A percentile compares a stretch with the other conserved stretches of the same genome.
Conservation (phyloP, 92 coral and sea anemone species). For the Epizoanthus rinbou region DNA sequence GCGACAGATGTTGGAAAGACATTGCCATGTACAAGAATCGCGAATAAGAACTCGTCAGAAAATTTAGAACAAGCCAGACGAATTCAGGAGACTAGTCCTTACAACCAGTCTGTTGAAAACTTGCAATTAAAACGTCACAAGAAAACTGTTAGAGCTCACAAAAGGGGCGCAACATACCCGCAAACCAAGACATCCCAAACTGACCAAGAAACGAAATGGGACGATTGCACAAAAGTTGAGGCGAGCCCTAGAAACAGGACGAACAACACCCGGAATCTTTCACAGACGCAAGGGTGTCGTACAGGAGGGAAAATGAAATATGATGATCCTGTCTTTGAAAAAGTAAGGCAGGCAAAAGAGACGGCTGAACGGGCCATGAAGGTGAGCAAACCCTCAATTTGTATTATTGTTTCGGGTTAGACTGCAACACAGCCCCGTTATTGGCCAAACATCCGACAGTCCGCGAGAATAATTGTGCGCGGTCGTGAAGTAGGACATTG, state of each 20-base stretch:
- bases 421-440: no score
- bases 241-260: conserved; percentile 27
- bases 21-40: background rate
- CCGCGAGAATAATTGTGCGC: no score
- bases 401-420: background rate
- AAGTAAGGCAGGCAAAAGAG: conserved; percentile 84
- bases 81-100: conserved; percentile 60
- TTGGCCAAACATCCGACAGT: no score
- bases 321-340: conserved; percentile 84
- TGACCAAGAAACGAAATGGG: conserved; percentile 59
- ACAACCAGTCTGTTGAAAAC: conserved; percentile 73
- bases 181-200: conserved; percentile 38
- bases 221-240: conserved; percentile 63
- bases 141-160: conserved; percentile 41
- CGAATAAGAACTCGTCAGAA: conserved; percentile 14
- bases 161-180: conserved; percentile 66
- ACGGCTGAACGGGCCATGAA: conserved; percentile 86
- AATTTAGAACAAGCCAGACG: conserved; percentile 22
- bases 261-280: conserved; percentile 57
- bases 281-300: conserved; percentile 63
- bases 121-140: conserved; percentile 50
- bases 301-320: conserved; percentile 67
- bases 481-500: no score
- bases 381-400: conserved; percentile 45
- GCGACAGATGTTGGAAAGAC: background rate